Evolutionary conservation across 2,797 vertebrate genomes (phyloP).

Genomic region (Pangasius krempfi): DNA sequence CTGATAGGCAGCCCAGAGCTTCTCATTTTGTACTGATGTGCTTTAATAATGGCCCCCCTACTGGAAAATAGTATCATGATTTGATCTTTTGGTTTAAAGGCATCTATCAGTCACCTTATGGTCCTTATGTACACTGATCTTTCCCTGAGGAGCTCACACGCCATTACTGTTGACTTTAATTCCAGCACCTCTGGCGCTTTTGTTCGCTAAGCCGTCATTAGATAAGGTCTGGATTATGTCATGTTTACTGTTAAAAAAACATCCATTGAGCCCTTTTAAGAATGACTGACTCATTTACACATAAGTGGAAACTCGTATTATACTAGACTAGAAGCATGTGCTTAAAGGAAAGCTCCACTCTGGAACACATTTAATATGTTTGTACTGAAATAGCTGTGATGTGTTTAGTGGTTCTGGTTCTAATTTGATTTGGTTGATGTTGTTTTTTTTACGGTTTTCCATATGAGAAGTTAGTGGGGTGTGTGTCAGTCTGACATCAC

Average conservation of each 20-base stretch:
- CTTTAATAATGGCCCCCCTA: constrained; percentile 58
- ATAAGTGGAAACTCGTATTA: not conserved
- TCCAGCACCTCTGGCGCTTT: constrained; percentile 42
- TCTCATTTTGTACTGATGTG: constrained; percentile 58
- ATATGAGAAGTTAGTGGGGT: not conserved
- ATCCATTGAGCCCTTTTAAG: not conserved
- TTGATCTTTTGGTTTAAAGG: constrained; percentile 56
- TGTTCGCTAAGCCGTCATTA: constrained; percentile 36
- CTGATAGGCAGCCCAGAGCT: constrained; percentile 51
- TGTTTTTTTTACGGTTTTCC: not conserved
- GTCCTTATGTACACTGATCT: constrained; percentile 42
- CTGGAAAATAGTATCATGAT: constrained; percentile 51
- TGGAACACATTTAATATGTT: not conserved
- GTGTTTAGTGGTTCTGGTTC: not conserved
- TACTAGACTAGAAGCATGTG: too few relatives aligned
- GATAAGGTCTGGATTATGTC: constrained; percentile 27
- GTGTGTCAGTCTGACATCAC: not conserved
- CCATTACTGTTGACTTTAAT: constrained; percentile 63
- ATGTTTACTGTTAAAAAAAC: not conserved
- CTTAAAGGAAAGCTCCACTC: not conserved
- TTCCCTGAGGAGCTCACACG: not conserved
- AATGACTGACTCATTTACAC: constrained; percentile 3
- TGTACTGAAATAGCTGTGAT: too few relatives aligned
- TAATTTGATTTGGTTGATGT: not conserved
- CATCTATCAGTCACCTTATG: constrained; percentile 50